Evolutionary conservation across 2,113 vertebrate species (phyloP), one percentile per base, ranked within the genome.

Genomic region (Nestor notabilis): DNA sequence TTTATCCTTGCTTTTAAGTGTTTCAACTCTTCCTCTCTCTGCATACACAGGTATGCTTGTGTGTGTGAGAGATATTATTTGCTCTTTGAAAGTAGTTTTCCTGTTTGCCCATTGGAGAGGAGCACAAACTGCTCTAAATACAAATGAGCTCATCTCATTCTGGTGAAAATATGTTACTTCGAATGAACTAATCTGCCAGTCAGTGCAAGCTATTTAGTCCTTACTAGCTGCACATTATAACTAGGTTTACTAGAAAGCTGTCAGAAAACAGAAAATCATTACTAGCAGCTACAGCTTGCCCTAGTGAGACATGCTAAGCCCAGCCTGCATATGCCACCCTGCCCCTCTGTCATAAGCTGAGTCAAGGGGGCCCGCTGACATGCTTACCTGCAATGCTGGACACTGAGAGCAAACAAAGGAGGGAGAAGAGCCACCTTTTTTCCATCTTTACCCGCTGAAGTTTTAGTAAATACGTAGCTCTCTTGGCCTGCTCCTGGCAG

Each of bases 341-440:
- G 12, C 20, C 50, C 52, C 44, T 20, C 63, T 15, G 1, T 29
- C n/a, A 2, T 2, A 41, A 37, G 7, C 25, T 6, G 56, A 52
- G 33, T 15, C 18, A 24, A 60, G 43, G 37, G 1, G 0, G 46
- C 29, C 37, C 7, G 3, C 20, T 9, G 7, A 41, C 66, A 63
- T 4, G 3, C 97, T 98, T 97, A 98, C 97, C 97, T 90, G 64
- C 75, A 70, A 92, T 2, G 18, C 94, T 87, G 79, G 44, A 87
- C 66, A 68, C 93, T 3, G 24, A 96, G 33, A 98, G 55, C 82
- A 96, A 86, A 39, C 17, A 96, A 41, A 95, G 43, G 7, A 86
- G 56, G 55, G 23, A 74, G 65, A 92, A 92, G 20, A 93, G 82
- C 87, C 96, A 80, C 53, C 39, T 91, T 72, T 61, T 87, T 70